Conservation (phyloP, 2,113 vertebrate species). For the Coptodon bakossiorum region DNA sequence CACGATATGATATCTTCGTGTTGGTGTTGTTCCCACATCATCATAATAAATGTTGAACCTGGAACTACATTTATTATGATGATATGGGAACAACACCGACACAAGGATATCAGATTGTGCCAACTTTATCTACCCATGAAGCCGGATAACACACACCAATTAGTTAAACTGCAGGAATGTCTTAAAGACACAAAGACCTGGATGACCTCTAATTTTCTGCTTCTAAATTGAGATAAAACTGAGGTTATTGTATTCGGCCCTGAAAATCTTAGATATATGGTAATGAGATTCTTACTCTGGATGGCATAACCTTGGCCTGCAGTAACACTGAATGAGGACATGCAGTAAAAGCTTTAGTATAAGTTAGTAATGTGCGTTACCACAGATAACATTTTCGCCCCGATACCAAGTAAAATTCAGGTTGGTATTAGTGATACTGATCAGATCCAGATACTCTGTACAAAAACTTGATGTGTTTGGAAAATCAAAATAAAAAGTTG, state of each 20-base stretch:
- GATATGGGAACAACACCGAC: not conserved
- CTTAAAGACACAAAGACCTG: not conserved
- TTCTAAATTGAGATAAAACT: not conserved
- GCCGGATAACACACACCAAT: not conserved
- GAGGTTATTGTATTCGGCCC: not conserved
- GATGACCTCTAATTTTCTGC: not conserved
- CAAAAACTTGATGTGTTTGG: not conserved
- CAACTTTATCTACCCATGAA: not conserved
- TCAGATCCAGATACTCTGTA: not conserved
- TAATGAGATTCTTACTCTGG: not conserved
- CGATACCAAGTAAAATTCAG: not conserved
- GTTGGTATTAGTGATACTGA: not conserved
- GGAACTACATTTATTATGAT: not conserved
- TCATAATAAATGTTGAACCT: not conserved
- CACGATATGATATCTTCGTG: rapidly evolving
- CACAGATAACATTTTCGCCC: rapidly evolving
- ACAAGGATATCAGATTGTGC: not conserved
- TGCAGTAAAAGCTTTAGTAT: not conserved
- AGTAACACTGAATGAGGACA: not conserved
- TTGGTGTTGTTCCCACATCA: not conserved
- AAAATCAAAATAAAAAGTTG: not conserved
- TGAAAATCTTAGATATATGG: not conserved
- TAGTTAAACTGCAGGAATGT: not conserved
- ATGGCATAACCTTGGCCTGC: not conserved
- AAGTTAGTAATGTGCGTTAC: not conserved